A percentile compares a stretch with the other conserved stretches of the same genome.
Conservation (phyloP, 2,888 invertebrate genomes). For the Caenorhabditis sp. region DNA sequence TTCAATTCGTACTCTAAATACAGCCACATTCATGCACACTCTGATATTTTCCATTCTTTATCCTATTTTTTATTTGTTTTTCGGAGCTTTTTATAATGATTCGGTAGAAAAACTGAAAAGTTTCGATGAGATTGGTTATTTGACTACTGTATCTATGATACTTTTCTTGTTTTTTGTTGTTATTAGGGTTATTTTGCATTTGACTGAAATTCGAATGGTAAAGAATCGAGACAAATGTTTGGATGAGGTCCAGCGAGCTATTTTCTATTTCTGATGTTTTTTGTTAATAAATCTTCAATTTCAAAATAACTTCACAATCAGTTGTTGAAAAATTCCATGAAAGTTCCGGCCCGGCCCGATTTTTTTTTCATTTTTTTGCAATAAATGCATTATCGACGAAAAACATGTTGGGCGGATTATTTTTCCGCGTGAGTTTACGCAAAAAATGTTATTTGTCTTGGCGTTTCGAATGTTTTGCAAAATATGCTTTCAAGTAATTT, state of each 20-base stretch:
- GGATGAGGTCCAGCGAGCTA: neutral
- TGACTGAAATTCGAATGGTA: neutral
- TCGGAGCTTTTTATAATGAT: neutral
- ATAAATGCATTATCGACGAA: no score
- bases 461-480: no score
- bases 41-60: neutral
- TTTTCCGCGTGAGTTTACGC: no score
- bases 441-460: no score
- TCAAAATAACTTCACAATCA: neutral
- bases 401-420: no score
- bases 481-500: no score
- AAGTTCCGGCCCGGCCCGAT: no score
- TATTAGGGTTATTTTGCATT: neutral
- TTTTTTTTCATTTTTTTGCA: no score
- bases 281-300: neutral
- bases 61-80: neutral
- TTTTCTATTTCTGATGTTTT: neutral
- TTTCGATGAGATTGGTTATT: constrained; percentile 1
- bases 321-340: no score
- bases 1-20: neutral
- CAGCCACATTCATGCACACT: neutral
- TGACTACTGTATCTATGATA: neutral
- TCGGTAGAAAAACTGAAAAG: neutral
- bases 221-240: neutral
- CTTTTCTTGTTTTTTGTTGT: neutral